phyloP scores from a whole-genome alignment of 2,888 invertebrate species.

The Phasia obesa region DNA sequence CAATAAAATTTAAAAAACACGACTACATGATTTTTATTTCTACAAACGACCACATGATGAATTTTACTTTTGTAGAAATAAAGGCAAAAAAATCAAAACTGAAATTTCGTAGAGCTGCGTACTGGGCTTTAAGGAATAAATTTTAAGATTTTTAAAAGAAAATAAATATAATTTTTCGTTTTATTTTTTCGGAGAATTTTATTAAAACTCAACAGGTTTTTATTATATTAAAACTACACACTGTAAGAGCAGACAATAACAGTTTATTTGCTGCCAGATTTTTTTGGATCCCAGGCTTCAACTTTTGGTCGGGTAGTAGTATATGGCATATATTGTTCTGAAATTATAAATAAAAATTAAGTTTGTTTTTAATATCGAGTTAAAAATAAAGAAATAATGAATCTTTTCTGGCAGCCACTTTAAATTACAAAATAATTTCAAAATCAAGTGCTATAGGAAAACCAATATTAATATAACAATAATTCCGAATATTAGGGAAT shows the following conservation, averaged over 20 bases:
- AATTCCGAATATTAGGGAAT: too few relatives aligned
- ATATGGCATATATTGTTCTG: constrained; percentile 92
- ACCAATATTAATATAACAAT: too few relatives aligned
- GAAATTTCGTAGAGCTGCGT: too few relatives aligned
- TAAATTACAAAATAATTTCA: too few relatives aligned
- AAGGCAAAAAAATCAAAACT: too few relatives aligned
- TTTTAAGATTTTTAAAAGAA: constrained; percentile 5
- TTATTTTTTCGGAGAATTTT: constrained; percentile 17
- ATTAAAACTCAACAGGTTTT: constrained; percentile 30
- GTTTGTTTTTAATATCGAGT: background rate
- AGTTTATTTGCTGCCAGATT: constrained; percentile 71
- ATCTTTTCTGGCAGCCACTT: too few relatives aligned
- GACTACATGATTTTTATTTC: too few relatives aligned
- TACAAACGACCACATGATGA: too few relatives aligned
- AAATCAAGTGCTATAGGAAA: too few relatives aligned
- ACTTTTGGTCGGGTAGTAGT: constrained; percentile 94
- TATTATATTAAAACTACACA: constrained; percentile 35
- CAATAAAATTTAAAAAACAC: too few relatives aligned
- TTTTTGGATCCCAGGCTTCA: constrained; percentile 89
- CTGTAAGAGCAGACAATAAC: background rate
- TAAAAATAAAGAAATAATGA: background rate
- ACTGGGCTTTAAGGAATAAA: too few relatives aligned
- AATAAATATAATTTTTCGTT: constrained; percentile 2
- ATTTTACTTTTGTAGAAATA: too few relatives aligned
- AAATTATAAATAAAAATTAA: constrained; percentile 54